Evolutionary conservation across 2,888 invertebrate species (phyloP).

Genomic region (Calliopum simillimum): DNA sequence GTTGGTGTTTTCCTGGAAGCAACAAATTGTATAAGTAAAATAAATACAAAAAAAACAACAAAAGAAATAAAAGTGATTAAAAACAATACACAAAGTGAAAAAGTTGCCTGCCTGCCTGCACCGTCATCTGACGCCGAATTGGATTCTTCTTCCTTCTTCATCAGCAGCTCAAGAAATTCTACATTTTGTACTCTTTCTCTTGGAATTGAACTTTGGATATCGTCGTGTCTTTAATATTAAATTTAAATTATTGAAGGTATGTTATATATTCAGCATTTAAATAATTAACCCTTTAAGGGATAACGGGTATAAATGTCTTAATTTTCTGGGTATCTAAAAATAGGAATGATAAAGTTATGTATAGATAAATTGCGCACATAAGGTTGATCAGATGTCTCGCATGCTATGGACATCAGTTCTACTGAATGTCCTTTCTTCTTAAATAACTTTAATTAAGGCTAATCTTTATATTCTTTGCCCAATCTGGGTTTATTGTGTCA

Average conservation of each 20-base stretch:
- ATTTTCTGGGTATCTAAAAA: too few relatives aligned
- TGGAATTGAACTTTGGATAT: constrained; percentile 1
- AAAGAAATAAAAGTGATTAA: constrained; percentile 26
- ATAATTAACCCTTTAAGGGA: too few relatives aligned
- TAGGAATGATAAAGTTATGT: too few relatives aligned
- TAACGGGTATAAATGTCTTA: too few relatives aligned
- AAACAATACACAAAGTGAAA: constrained; percentile 29
- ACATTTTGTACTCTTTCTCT: neutral
- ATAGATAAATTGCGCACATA: too few relatives aligned
- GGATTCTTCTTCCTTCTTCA: neutral
- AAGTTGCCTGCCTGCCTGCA: neutral
- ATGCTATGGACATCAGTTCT: too few relatives aligned
- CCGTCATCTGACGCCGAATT: neutral
- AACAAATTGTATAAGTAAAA: constrained; percentile 3
- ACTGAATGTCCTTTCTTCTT: too few relatives aligned
- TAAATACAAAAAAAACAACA: neutral
- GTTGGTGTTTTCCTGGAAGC: constrained; percentile 9
- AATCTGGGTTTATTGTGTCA: too few relatives aligned
- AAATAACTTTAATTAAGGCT: too few relatives aligned
- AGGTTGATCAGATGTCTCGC: too few relatives aligned
- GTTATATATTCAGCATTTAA: neutral
- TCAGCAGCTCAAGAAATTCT: neutral
- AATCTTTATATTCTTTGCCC: too few relatives aligned
- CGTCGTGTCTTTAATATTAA: constrained; percentile 26
- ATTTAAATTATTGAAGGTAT: constrained; percentile 17